phyloP scores from a whole-genome alignment of 2,113 vertebrate genomes.

The Eublepharis macularius region DNA sequence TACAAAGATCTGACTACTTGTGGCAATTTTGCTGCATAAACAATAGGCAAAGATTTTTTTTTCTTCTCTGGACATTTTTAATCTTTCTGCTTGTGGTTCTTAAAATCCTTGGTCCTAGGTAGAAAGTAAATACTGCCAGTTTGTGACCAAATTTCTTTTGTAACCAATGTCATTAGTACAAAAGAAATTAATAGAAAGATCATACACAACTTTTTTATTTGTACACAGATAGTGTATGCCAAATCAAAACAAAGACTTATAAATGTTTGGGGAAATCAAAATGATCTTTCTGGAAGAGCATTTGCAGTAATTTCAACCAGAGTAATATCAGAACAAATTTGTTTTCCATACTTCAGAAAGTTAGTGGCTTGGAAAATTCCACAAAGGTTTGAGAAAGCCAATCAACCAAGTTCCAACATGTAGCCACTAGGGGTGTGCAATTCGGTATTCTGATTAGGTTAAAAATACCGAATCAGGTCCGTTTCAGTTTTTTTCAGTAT shows the following conservation, averaged over 20 bases:
- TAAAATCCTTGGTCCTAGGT: not conserved
- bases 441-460: too few relatives aligned
- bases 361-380: not conserved
- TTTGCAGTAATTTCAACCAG: not conserved
- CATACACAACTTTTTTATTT: not conserved
- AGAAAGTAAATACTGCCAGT: not conserved
- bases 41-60: constrained; percentile 38
- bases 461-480: too few relatives aligned
- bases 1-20: constrained; percentile 15
- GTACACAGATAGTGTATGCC: not conserved
- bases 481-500: too few relatives aligned
- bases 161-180: not conserved
- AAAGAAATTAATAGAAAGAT: not conserved
- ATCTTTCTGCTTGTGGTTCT: constrained; percentile 5
- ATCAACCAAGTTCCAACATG: not conserved
- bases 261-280: not conserved
- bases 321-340: not conserved
- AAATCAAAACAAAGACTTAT: not conserved
- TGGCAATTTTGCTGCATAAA: constrained; percentile 29
- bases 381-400: not conserved
- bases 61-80: constrained; percentile 38
- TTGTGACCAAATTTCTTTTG: not conserved
- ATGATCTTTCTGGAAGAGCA: not conserved
- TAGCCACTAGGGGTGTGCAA: too few relatives aligned
- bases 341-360: not conserved